Conservation (phyloP, 2,113 vertebrate genomes). For the Microtus ochrogaster region DNA sequence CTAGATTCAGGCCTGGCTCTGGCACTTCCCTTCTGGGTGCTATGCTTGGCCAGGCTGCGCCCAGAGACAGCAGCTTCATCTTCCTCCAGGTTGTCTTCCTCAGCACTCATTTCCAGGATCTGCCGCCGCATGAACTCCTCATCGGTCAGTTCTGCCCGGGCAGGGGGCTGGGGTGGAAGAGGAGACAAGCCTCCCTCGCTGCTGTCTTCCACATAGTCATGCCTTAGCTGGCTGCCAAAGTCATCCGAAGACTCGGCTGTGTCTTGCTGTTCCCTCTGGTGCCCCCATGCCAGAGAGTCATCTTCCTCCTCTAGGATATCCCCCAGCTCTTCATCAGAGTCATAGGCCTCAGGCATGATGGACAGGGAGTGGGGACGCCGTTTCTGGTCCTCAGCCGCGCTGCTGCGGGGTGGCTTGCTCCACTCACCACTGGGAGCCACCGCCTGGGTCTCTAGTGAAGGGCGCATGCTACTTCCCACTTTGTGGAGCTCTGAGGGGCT, state of each 20-base stretch:
- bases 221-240: conserved; percentile 95
- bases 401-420: conserved; percentile 82
- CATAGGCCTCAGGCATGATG: conserved; percentile 93
- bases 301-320: conserved; percentile 96
- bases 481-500: conserved; percentile 96
- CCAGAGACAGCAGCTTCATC: conserved; percentile 84
- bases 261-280: conserved; percentile 88
- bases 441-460: conserved; percentile 91
- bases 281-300: conserved; percentile 91
- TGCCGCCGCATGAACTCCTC: conserved; percentile 98
- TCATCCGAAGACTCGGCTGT: conserved; percentile 94
- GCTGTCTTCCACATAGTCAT: conserved; percentile 98
- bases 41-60: conserved; percentile 81
- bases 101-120: conserved; percentile 98
- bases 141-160: conserved; percentile 90
- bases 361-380: conserved; percentile 95
- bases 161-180: conserved; percentile 90
- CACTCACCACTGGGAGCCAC: conserved; percentile 77
- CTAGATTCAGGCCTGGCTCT: conserved; percentile 90
- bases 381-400: conserved; percentile 88
- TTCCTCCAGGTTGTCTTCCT: conserved; percentile 94
- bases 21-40: conserved; percentile 88
- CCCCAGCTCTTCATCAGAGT: conserved; percentile 95
- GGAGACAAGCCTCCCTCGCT: conserved; percentile 96
- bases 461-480: conserved; percentile 93